Base-by-base conservation (phyloP, 1,140 invertebrate genomes). In the Drosophila sp. region DNA sequence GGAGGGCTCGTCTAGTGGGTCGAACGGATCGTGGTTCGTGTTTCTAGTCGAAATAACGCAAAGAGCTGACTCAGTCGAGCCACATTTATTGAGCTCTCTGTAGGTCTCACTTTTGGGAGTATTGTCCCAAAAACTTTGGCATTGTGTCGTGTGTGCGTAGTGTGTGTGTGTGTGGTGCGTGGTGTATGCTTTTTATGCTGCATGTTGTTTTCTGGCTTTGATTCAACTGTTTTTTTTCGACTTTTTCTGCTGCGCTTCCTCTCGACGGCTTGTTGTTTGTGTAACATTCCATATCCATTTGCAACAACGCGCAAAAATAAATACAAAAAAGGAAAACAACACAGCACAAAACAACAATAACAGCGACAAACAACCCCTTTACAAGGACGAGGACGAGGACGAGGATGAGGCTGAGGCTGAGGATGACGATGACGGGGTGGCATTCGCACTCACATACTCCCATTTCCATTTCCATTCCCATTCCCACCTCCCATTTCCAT, bases 251-350 rank as follows among this genome's bases (percentile, higher is more conserved):
- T 58, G 63, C 59, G 61, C 54, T 63, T 57, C 50, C 67, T 46
- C 13, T 56, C 34, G 21, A n/a, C 32, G 8, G 45, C 72, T 70
- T 72, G 73, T 72, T 86, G 81, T 87, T 86, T 86, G 78, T 87
- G 78, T 87, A 86, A 86, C 81, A 86, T 86, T 86, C 82, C 82
- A 81, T 70, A 86, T 87, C 82, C 81, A 86, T 86, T 86, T 86
- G 82, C 78, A 75, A 76, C 59, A 81, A 80, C 61, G 64, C 48
- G 77, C 69, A 45, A 16, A 69, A 57, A 34, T 41, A 65, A 77
- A 51, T 66, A 27, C 2, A 27, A 27, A 27, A 46, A 53, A 29
- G 59, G 61, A 32, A 50, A 62, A 69, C 25, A 63, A 40, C 8
- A 34, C 14, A 34, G 34, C 50, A 36, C 14, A 53, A 53, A 53